A percentile compares a stretch with the other conserved stretches of the same genome.
Evolutionary conservation across 2,113 vertebrate species (phyloP).

Genomic region (Columbina picui): DNA sequence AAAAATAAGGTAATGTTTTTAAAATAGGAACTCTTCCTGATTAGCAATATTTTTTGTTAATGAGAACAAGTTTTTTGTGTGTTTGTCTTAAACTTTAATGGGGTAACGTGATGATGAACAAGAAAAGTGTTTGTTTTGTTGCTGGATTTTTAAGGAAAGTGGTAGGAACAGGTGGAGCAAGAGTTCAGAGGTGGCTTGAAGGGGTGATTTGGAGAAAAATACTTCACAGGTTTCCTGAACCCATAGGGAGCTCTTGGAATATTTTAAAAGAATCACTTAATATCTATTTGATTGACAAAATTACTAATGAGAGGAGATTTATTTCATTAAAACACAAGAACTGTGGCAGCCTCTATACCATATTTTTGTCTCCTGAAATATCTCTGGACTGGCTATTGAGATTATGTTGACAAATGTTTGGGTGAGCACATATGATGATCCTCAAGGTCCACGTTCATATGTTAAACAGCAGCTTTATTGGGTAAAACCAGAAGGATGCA

Average conservation of each 20-base stretch:
- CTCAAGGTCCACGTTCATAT: fast-evolving
- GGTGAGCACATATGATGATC: not conserved
- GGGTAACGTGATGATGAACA: not conserved
- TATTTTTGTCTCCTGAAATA: not conserved
- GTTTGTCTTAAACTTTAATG: not conserved
- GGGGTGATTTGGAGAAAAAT: not conserved
- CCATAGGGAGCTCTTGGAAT: no score
- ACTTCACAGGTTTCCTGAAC: not conserved
- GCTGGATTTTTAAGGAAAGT: not conserved
- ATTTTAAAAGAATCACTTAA: not conserved
- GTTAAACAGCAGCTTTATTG: not conserved
- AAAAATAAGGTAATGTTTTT: not conserved
- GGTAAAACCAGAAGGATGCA: not conserved
- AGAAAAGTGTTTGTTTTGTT: not conserved
- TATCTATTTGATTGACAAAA: not conserved
- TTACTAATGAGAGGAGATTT: not conserved
- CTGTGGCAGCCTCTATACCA: not conserved
- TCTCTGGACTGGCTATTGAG: not conserved
- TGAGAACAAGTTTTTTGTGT: not conserved
- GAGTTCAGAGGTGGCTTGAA: not conserved
- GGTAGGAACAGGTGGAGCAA: not conserved
- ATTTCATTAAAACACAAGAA: not conserved
- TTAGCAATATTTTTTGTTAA: not conserved
- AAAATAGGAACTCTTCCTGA: not conserved
- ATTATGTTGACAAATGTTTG: not conserved